Evolutionary conservation across 2,113 vertebrate genomes (phyloP), one percentile per base, ranked within the genome.

Genomic region (Petromus typicus): DNA sequence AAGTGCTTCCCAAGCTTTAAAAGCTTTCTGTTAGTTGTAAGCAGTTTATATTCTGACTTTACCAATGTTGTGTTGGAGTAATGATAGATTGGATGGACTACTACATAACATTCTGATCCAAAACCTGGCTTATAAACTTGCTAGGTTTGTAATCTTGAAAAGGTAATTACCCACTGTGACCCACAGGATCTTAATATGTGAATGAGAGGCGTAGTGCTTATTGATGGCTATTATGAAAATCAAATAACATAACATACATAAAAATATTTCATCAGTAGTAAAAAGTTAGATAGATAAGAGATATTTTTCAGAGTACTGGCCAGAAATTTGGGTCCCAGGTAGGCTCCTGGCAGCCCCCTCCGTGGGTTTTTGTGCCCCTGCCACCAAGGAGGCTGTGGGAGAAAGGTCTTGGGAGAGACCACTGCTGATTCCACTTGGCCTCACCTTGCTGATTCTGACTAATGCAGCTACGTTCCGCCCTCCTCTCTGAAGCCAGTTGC

Each of bases 151-250:
- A 17, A 61, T n/a, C n/a, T 81, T n/a, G 27, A 82, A 6, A 25
- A 87, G 64, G 27, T 84, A 20, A 51, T 4, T 59, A 51, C 4
- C 32, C 30, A 78, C 43, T 56, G 37, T 40, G 71, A 80, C 76
- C 43, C 54, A 88, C 20, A 64, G 43, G 27, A 56, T 82, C 67
- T 89, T 79, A n/a, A 40, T 73, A 43, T 92, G 4, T 64, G 71
- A 91, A 17, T 85, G 69, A 86, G 66, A 95, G 48, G 3, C 63
- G n/a, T 48, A 7, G 25, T 87, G 69, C 43, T 90, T 80, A 54
- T 67, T 78, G 92, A 37, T 88, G 78, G 54, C 37, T 83, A 22
- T 69, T 57, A 48, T 87, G 71, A 84, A 75, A 87, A 85, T 63
- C 25, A 67, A n/a, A 40, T 89, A 32, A 80, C 40, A n/a, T n/a